phyloP scores from a whole-genome alignment of 2,797 vertebrate genomes.

The Cetoscarus ocellatus region DNA sequence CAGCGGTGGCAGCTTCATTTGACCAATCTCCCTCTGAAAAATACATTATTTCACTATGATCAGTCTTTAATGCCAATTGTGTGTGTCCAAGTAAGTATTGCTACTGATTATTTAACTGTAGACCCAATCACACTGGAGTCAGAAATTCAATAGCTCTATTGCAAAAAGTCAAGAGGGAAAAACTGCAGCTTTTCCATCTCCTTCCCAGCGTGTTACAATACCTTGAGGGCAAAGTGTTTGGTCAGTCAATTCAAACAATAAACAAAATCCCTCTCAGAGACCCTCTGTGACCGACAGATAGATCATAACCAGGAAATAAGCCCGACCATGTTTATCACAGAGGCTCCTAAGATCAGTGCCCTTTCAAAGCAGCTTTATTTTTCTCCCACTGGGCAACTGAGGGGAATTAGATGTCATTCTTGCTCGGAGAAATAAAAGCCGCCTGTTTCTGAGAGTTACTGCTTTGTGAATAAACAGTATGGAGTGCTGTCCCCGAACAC shows the following conservation, averaged over 20 bases:
- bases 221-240: conserved; percentile 47
- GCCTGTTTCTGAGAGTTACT: conserved; percentile 68
- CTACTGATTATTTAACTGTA: conserved; percentile 8
- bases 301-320: conserved; percentile 75
- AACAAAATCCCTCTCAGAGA: conserved; percentile 61
- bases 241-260: conserved; percentile 59
- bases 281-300: conserved; percentile 65
- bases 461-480: conserved; percentile 68
- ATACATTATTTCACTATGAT: too few species aligned
- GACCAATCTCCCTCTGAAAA: too few species aligned
- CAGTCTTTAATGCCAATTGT: too few species aligned
- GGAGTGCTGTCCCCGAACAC: conserved; percentile 45
- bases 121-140: conserved; percentile 9
- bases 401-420: conserved; percentile 79
- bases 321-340: conserved; percentile 66
- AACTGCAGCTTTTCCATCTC: conserved; percentile 28
- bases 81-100: too few species aligned
- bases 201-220: conserved; percentile 35
- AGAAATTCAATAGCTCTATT: conserved; percentile 14
- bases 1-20: too few species aligned
- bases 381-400: conserved; percentile 65
- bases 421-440: conserved; percentile 68
- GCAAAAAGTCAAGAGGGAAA: conserved; percentile 39
- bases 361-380: conserved; percentile 81
- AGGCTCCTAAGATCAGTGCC: conserved; percentile 73